phyloP scores from a whole-genome alignment of 2,888 invertebrate species.

The Lissocephala sabroskyi region DNA sequence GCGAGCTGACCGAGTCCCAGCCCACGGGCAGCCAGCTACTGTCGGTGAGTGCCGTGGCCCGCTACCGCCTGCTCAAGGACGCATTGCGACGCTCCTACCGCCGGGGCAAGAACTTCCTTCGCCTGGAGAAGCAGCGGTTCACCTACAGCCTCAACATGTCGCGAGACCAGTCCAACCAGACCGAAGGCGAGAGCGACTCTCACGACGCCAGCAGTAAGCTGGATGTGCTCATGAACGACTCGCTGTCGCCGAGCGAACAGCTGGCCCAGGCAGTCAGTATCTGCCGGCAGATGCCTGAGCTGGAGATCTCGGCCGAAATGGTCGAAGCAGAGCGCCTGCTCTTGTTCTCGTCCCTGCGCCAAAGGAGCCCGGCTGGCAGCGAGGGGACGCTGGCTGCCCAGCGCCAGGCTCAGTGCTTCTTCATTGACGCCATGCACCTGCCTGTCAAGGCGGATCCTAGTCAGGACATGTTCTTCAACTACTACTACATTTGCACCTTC shows the following conservation, averaged over 20 bases:
- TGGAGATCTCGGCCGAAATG: constrained; percentile 73
- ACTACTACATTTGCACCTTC: constrained; percentile 70
- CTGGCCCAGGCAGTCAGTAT: constrained; percentile 73
- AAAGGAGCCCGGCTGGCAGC: neutral
- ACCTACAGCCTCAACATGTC: constrained; percentile 48
- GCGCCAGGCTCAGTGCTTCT: constrained; percentile 34
- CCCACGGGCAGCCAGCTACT: constrained; percentile 32
- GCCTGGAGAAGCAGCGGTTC: constrained; percentile 54
- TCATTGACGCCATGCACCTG: constrained; percentile 60
- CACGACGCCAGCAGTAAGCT: constrained; percentile 48
- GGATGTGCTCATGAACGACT: constrained; percentile 53
- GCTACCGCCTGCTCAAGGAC: constrained; percentile 62
- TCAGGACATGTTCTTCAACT: constrained; percentile 70
- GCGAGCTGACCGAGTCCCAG: constrained; percentile 34
- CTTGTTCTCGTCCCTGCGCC: constrained; percentile 67
- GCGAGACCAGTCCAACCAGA: constrained; percentile 42
- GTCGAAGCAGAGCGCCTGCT: constrained; percentile 74
- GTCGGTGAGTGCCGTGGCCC: constrained; percentile 49
- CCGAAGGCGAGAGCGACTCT: constrained; percentile 37
- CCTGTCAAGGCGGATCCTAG: constrained; percentile 57
- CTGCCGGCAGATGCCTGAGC: constrained; percentile 73
- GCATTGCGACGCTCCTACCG: constrained; percentile 68
- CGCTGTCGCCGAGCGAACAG: constrained; percentile 64
- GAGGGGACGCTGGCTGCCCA: constrained; percentile 10
- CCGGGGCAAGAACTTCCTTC: constrained; percentile 62